Percentiles rank a stretch among this genome's conserved stretches.
Evolutionary conservation across 2,888 invertebrate species (phyloP).

Genomic region (Dusona sp.): DNA sequence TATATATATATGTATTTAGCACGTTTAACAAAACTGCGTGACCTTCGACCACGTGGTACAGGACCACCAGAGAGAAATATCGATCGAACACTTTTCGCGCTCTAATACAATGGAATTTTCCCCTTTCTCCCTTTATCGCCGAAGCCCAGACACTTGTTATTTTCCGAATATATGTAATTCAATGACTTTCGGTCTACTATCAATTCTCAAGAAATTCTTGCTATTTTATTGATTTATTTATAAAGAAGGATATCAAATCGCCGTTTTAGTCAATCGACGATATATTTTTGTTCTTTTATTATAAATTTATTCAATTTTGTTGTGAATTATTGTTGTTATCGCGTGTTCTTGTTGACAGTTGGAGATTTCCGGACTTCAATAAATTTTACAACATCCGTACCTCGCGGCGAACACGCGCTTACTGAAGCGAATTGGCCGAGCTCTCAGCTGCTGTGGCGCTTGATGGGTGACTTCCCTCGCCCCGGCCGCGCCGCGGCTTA

Average conservation of each 20-base stretch:
- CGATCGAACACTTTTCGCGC: slow-evolving; percentile 40
- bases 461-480: slow-evolving; percentile 66
- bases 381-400: slow-evolving; percentile 33
- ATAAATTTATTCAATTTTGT: neutral
- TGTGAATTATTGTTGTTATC: neutral
- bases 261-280: neutral
- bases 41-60: slow-evolving; percentile 65
- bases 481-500: neutral
- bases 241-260: neutral
- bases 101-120: neutral
- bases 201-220: neutral
- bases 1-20: slow-evolving; percentile 46
- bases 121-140: neutral
- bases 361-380: neutral
- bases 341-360: slow-evolving; percentile 13
- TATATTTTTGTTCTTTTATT: neutral
- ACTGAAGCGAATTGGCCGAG: slow-evolving; percentile 60
- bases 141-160: neutral
- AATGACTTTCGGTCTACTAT: neutral
- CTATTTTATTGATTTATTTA: neutral
- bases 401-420: slow-evolving; percentile 67
- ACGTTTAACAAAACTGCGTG: slow-evolving; percentile 35
- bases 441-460: slow-evolving; percentile 68
- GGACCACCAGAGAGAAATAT: slow-evolving; percentile 34
- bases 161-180: neutral